Conservation (phyloP, 1,140 invertebrate species). For the Scylla paramamosain region DNA sequence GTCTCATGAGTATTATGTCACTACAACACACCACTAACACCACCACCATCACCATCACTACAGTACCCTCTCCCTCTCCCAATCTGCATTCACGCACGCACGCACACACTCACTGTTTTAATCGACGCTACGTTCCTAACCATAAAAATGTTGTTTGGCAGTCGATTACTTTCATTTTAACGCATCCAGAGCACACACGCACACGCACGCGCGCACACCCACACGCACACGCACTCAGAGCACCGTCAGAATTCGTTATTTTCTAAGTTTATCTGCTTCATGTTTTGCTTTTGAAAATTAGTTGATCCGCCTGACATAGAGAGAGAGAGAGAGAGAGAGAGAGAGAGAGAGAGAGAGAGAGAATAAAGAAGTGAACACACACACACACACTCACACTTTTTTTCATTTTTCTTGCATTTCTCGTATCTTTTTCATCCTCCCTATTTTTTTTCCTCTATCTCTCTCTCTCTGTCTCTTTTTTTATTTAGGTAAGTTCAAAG, state of each 20-base stretch:
- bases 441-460: neutral
- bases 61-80: too few species aligned
- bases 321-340: too few species aligned
- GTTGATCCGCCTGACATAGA: neutral
- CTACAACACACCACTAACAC: too few species aligned
- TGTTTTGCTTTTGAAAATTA: neutral
- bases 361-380: neutral
- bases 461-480: neutral
- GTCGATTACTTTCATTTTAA: neutral
- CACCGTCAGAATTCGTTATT: neutral
- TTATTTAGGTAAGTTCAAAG: neutral
- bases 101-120: neutral
- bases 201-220: conserved; percentile 24
- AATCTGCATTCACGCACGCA: neutral
- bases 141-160: neutral
- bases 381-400: neutral
- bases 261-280: neutral
- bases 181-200: neutral
- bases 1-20: too few species aligned
- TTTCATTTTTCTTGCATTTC: neutral
- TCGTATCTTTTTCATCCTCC: neutral
- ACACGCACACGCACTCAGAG: conserved; percentile 10
- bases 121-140: neutral
- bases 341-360: too few species aligned
- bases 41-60: too few species aligned